Percentiles rank a stretch among this genome's conserved stretches.
phyloP scores from a whole-genome alignment of 1,140 invertebrate species.

The Leptinotarsa defecta region DNA sequence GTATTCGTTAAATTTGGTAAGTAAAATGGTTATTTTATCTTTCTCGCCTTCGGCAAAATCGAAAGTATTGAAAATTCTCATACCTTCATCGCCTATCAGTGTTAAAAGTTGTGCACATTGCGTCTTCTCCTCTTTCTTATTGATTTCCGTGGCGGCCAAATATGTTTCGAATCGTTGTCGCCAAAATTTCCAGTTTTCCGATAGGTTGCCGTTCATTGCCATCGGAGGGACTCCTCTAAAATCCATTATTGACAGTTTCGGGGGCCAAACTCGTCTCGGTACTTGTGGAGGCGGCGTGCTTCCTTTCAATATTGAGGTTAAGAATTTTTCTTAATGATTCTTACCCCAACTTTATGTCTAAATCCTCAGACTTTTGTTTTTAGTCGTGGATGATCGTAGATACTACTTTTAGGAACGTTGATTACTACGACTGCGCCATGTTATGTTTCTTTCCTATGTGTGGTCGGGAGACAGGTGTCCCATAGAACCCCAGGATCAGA shows the following conservation, averaged over 20 bases:
- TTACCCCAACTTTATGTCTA: too few relatives aligned
- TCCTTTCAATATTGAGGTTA: too few relatives aligned
- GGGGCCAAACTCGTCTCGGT: too few relatives aligned
- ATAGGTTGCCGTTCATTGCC: constrained; percentile 40
- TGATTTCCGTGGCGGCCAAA: constrained; percentile 42
- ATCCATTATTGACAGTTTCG: background rate
- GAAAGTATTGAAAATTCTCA: constrained; percentile 51
- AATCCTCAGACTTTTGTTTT: too few relatives aligned
- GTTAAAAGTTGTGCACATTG: constrained; percentile 49
- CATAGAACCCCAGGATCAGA: too few relatives aligned
- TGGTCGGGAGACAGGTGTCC: too few relatives aligned
- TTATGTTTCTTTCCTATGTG: too few relatives aligned
- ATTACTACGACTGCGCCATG: too few relatives aligned
- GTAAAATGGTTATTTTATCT: constrained; percentile 37
- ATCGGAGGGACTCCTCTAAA: constrained; percentile 24
- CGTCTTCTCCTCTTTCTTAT: constrained; percentile 41
- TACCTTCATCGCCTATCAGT: constrained; percentile 47
- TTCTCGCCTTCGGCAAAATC: constrained; percentile 41
- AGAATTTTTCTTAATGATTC: too few relatives aligned
- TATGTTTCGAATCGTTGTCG: constrained; percentile 47
- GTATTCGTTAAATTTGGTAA: constrained; percentile 41
- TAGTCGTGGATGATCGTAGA: too few relatives aligned
- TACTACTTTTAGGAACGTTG: too few relatives aligned
- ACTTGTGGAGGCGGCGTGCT: too few relatives aligned
- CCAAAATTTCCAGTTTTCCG: constrained; percentile 49